These are phyloP conservation scores for Campylomormyrus tamandua DNA, from an alignment of 2,113 vertebrate species.

Conservation along the genomic window DNA sequence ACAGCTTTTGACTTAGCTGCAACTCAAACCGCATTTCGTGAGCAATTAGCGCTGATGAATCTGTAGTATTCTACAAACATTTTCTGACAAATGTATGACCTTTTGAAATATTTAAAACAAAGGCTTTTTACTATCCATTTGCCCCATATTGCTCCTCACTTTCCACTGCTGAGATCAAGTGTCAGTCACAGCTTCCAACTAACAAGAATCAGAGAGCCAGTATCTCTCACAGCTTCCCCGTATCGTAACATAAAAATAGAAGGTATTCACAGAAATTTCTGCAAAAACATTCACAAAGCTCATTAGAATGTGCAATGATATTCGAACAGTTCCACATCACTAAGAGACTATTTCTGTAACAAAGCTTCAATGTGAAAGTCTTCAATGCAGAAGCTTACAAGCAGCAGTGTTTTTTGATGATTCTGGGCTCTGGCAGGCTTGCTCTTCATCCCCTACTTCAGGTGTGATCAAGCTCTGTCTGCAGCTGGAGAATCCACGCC, in stretches of 20 bases:
- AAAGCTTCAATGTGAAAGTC: background rate
- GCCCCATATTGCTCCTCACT: background rate
- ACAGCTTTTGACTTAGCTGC: background rate
- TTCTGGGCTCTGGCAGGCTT: background rate
- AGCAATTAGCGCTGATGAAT: background rate
- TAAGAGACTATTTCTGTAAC: background rate
- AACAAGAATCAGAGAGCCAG: background rate
- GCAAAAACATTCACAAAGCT: background rate
- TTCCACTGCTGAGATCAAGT: background rate
- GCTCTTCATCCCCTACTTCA: background rate
- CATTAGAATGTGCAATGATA: background rate
- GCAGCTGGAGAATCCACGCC: conserved; percentile 23
- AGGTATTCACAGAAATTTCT: background rate
- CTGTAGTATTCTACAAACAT: background rate
- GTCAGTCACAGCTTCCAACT: background rate
- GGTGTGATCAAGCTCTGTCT: conserved; percentile 24
- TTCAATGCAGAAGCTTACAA: background rate
- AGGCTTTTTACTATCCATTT: background rate
- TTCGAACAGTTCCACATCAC: background rate
- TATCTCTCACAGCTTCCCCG: background rate
- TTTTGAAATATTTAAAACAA: background rate
- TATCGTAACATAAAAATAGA: background rate
- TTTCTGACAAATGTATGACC: background rate
- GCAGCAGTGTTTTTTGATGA: background rate
- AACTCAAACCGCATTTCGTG: background rate